phyloP scores from a whole-genome alignment of 2,113 vertebrate species.

The Aepyceros melampus region DNA sequence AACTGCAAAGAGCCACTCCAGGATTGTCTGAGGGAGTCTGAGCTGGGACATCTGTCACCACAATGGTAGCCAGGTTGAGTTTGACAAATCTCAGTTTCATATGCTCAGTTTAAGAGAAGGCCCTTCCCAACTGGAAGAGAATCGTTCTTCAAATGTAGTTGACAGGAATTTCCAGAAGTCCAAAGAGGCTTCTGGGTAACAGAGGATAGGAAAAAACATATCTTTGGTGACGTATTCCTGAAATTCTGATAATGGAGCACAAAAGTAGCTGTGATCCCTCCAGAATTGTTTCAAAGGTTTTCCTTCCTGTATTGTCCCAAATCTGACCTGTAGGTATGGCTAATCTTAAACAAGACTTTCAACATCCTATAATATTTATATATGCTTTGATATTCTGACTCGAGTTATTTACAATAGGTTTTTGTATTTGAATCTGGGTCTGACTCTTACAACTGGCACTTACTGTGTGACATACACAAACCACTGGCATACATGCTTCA shows the following conservation, averaged over 20 bases:
- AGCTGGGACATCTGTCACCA: constrained; percentile 42
- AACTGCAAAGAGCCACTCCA: constrained; percentile 44
- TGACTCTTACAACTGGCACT: neutral
- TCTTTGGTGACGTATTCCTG: neutral
- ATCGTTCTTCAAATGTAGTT: neutral
- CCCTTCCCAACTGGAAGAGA: neutral
- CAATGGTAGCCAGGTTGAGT: constrained; percentile 43
- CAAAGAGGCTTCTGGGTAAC: neutral
- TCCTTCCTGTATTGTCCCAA: neutral
- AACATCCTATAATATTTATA: neutral
- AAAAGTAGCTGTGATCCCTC: neutral
- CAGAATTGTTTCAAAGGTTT: neutral
- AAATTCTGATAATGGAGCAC: neutral
- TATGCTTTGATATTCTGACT: neutral
- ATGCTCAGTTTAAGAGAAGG: neutral
- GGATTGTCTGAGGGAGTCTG: constrained; percentile 28
- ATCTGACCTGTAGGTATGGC: neutral
- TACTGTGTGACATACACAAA: neutral
- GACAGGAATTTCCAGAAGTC: neutral
- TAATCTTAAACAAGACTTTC: neutral
- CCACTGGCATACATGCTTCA: neutral
- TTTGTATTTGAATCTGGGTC: neutral
- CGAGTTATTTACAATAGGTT: neutral
- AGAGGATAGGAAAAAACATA: neutral
- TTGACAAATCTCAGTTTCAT: neutral